Conservation (phyloP, 1,140 invertebrate genomes). For the Pollicipes pollicipes region DNA sequence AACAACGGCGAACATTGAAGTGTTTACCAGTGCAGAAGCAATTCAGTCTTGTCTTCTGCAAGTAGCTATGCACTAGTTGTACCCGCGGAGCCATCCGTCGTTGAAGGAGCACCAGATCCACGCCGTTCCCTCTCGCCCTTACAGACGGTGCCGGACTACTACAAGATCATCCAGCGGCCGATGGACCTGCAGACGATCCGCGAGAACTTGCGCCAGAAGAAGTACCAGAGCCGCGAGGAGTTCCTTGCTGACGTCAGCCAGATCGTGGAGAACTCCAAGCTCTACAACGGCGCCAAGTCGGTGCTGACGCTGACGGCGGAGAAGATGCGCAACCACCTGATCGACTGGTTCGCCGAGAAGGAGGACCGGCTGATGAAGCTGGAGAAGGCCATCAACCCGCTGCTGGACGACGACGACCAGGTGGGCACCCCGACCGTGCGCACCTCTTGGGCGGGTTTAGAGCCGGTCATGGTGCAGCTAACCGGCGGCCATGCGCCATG, state of each 20-base stretch:
- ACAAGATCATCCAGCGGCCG: conserved; percentile 72
- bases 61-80: no score
- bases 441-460: no score
- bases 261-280: conserved; percentile 83
- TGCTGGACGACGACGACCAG: conserved; percentile 94
- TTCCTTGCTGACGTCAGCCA: conserved; percentile 88
- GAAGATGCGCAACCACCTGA: conserved; percentile 69
- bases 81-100: no score
- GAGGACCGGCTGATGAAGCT: conserved; percentile 86
- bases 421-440: no score
- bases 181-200: conserved; percentile 96
- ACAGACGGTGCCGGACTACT: conserved; percentile 76
- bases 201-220: conserved; percentile 76
- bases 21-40: no score
- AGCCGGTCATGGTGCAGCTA: no score
- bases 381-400: conserved; percentile 96
- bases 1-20: no score
- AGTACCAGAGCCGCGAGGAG: conserved; percentile 82
- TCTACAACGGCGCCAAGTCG: conserved; percentile 80
- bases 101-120: no score
- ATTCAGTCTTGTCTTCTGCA: no score
- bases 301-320: conserved; percentile 70
- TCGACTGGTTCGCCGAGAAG: conserved; percentile 67
- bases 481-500: no score
- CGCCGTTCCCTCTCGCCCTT: neutral